A percentile compares a stretch with the other conserved stretches of the same genome.
Conservation (phyloP, 1,140 invertebrate species). For the Pseudomyrmex pallidus region DNA sequence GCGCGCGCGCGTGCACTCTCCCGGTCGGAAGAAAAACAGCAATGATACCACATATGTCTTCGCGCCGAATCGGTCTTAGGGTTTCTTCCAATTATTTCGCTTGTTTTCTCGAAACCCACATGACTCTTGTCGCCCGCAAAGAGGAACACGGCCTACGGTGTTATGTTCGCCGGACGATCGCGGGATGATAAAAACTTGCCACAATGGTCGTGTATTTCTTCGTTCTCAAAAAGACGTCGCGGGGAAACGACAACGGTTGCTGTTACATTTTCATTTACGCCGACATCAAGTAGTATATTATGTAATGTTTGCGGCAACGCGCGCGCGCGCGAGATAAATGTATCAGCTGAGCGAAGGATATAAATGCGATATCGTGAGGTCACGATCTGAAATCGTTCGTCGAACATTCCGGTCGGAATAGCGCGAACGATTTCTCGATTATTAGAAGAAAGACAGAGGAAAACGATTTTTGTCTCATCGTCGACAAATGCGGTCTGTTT, state of each 20-base stretch:
- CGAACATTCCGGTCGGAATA: constrained; percentile 1
- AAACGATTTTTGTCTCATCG: constrained; percentile 36
- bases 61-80: constrained; percentile 67
- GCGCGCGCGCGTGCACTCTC: constrained; percentile 7
- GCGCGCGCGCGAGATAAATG: neutral
- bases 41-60: constrained; percentile 50
- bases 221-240: neutral
- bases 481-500: constrained; percentile 66
- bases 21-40: constrained; percentile 39
- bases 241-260: constrained; percentile 35
- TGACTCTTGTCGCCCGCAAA: constrained; percentile 53
- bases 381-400: constrained; percentile 5
- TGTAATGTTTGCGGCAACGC: constrained; percentile 30
- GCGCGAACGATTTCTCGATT: constrained; percentile 32
- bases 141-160: constrained; percentile 48
- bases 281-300: constrained; percentile 25
- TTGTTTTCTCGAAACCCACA: constrained; percentile 69
- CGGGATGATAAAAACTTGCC: constrained; percentile 66
- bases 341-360: neutral
- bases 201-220: constrained; percentile 25
- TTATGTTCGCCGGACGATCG: constrained; percentile 63
- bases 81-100: constrained; percentile 70
- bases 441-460: constrained; percentile 26
- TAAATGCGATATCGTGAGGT: neutral
- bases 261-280: constrained; percentile 59